Base-by-base conservation (phyloP, 2,797 vertebrate species). In the Eidolon dupreanum region DNA sequence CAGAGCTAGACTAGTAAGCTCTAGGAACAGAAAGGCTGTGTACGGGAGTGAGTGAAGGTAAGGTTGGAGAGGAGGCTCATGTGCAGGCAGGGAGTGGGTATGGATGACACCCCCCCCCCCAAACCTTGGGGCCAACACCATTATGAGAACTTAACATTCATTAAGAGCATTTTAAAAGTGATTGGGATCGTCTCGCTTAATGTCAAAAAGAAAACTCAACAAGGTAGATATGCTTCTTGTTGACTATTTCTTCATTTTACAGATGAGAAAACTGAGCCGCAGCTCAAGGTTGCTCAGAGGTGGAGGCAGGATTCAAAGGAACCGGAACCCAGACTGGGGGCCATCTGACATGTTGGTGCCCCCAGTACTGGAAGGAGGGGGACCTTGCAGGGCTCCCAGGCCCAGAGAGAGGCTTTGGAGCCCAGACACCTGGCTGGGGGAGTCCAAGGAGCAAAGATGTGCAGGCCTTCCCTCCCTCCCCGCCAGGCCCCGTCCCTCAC, bases 261-360 rank as follows among this genome's bases (percentile, higher is more conserved):
- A 73, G 90, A 43, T 15, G 38, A 82, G 53, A 63, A 87, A 53
- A 31, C 22, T 1, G 53, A 71, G 43, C 22, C 43, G 65, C 15
- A 2, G 49, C 4, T 77, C 36, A 2, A 20, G 22, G 28, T 22
- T 0, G 0, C 16, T 28, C 9, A 15, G 41, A 1, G 46, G 49
- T 2, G 8, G 36, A 71, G 10, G 53, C 22, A 33, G 49, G 78
- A 16, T n/a, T 82, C 17, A 2, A 63, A 77, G 74, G 24, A 43
- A n/a, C 0, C 36, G 1, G 38, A 13, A 15, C 9, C 5, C 36
- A 51, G 28, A 41, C 55, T 11, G 10, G 68, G 28, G 43, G 46
- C 26, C 46, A 0, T 6, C 19, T 0, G 0, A 12, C 49, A 51
- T 6, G 22, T 8, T 15, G 49, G 51, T 2, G 1, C 33, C 41